Conservation (phyloP, 2,113 vertebrate genomes). For the Plecotus auritus region DNA sequence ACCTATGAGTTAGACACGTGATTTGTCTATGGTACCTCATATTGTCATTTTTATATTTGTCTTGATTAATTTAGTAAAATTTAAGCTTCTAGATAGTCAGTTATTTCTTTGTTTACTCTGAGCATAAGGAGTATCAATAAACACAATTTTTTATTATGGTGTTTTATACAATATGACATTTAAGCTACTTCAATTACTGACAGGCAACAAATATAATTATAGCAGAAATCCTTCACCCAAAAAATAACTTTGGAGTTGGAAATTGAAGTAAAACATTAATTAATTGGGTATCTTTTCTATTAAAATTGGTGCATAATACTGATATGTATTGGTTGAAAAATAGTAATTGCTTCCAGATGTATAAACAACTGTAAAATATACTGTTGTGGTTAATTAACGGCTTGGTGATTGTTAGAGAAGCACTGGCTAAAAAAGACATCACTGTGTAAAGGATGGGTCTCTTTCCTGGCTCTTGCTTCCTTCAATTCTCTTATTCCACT, state of each 20-base stretch:
- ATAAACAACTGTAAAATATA: not conserved
- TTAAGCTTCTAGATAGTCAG: not conserved
- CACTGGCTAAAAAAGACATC: not conserved
- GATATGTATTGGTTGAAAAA: not conserved
- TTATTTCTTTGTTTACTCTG: not conserved
- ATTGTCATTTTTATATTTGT: not conserved
- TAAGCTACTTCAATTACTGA: slow-evolving; percentile 10
- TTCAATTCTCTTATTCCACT: not conserved
- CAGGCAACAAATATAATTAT: not conserved
- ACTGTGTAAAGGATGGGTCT: not conserved
- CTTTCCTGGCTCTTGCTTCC: not conserved
- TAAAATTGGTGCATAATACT: not conserved
- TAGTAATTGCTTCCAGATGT: not conserved
- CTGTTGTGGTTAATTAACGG: not conserved
- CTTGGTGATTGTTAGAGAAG: not conserved
- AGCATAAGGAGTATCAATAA: not conserved
- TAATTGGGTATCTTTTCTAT: not conserved
- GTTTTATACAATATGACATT: not conserved
- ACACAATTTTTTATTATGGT: not conserved
- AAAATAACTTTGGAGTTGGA: slow-evolving; percentile 12
- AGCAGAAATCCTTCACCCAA: not conserved
- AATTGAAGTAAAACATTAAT: not conserved
- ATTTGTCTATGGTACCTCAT: not conserved
- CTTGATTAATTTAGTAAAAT: slow-evolving; percentile 1
- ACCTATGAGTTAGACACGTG: not conserved